A percentile compares a stretch with the other conserved stretches of the same genome.
These are phyloP conservation scores for Ypsolopha scabrella DNA, from an alignment of 2,888 invertebrate species.

Conservation along the genomic window DNA sequence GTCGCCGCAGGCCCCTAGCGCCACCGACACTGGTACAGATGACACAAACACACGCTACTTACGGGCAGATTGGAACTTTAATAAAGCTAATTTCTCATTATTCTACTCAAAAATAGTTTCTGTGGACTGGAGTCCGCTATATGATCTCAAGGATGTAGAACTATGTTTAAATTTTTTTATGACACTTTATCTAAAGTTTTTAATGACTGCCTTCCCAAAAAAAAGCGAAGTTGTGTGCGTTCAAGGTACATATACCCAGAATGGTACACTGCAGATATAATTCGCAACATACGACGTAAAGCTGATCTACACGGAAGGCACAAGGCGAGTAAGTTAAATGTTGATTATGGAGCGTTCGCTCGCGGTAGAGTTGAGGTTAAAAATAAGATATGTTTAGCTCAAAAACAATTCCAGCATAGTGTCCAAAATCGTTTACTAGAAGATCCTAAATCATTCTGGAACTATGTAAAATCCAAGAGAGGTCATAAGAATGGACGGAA, in stretches of 20 bases:
- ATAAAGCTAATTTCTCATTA: not conserved
- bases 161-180: not conserved
- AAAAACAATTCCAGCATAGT: not conserved
- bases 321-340: not conserved
- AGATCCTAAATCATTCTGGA: conserved; percentile 1
- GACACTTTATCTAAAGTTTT: not conserved
- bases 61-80: not conserved
- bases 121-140: not conserved
- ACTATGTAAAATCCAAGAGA: not conserved
- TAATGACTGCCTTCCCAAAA: not conserved
- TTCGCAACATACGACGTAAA: not conserved
- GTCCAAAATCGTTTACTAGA: not conserved
- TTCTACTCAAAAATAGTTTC: not conserved
- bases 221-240: not conserved
- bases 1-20: not conserved
- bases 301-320: not conserved
- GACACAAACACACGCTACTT: not conserved
- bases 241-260: not conserved
- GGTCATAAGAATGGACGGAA: too few relatives aligned
- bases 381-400: not conserved
- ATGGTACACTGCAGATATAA: not conserved
- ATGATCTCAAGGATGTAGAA: not conserved
- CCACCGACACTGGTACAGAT: not conserved
- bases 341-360: not conserved
- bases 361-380: too few relatives aligned